A percentile compares a stretch with the other conserved stretches of the same genome.
These are phyloP conservation scores for Atrichornis clamosus DNA, from an alignment of 2,113 vertebrate genomes.

Conservation along the genomic window DNA sequence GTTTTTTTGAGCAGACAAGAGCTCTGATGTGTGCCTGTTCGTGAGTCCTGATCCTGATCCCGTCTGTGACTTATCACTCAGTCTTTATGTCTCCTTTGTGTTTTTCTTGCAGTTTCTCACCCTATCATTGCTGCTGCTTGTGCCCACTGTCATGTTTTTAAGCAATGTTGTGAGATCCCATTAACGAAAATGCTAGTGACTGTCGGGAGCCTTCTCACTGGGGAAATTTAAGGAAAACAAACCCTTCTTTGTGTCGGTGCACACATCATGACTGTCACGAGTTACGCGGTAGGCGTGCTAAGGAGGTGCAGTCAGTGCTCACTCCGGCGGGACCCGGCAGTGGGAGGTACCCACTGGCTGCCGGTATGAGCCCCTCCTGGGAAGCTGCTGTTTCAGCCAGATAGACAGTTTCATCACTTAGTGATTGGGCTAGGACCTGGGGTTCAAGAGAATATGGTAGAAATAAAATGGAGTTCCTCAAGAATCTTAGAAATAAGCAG, in stretches of 20 bases:
- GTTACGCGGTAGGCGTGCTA: background rate
- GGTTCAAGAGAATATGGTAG: background rate
- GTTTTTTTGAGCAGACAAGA: background rate
- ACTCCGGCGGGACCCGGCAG: fast-evolving
- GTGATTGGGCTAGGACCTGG: background rate
- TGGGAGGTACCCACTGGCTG: background rate
- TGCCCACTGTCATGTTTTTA: background rate
- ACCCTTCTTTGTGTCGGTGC: background rate
- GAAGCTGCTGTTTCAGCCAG: background rate
- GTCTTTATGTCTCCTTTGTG: background rate
- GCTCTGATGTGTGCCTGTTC: background rate
- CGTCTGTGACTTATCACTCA: background rate
- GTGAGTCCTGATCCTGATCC: background rate
- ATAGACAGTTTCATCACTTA: fast-evolving
- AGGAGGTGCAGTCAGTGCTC: background rate
- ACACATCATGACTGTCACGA: conserved; percentile 15
- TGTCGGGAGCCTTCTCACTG: background rate
- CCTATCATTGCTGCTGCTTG: background rate
- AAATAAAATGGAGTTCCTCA: background rate
- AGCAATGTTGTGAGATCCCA: background rate
- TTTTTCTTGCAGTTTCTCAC: background rate
- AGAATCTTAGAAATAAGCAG: background rate
- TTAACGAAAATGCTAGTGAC: background rate
- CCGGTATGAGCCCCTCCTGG: background rate
- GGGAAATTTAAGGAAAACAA: conserved; percentile 29